These are phyloP conservation scores for Cotesia typhae DNA, from an alignment of 1,140 invertebrate species.

Conservation along the genomic window DNA sequence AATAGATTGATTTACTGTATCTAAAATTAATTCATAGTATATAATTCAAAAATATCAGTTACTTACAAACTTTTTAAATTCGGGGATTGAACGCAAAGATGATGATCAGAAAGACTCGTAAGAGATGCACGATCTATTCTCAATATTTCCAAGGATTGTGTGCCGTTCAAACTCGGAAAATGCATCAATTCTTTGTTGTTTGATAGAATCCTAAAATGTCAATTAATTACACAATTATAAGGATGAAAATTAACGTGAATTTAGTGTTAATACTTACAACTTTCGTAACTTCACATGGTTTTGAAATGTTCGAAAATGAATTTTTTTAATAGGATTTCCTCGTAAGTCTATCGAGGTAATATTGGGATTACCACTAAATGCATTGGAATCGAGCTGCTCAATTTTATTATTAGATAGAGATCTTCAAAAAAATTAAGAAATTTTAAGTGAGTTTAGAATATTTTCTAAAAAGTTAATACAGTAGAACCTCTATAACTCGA, in stretches of 20 bases:
- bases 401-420: constrained; percentile 77
- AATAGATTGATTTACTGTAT: too few species aligned
- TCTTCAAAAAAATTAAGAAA: constrained; percentile 55
- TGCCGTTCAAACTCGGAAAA: constrained; percentile 86
- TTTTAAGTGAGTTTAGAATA: constrained; percentile 3
- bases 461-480: background rate
- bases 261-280: constrained; percentile 70
- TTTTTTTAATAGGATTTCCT: constrained; percentile 75
- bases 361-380: constrained; percentile 69
- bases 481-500: too few species aligned
- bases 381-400: constrained; percentile 69
- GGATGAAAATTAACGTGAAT: background rate
- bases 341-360: constrained; percentile 74
- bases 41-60: constrained; percentile 1
- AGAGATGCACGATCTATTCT: constrained; percentile 84
- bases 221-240: background rate
- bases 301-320: constrained; percentile 73
- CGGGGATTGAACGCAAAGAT: constrained; percentile 81
- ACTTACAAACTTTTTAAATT: constrained; percentile 88
- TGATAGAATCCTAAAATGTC: constrained; percentile 78
- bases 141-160: constrained; percentile 78
- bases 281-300: constrained; percentile 74
- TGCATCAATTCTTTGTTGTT: constrained; percentile 80
- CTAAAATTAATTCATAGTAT: too few species aligned
- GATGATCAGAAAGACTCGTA: constrained; percentile 72